phyloP scores from a whole-genome alignment of 2,797 vertebrate species.

The Sphenodon punctatus region DNA sequence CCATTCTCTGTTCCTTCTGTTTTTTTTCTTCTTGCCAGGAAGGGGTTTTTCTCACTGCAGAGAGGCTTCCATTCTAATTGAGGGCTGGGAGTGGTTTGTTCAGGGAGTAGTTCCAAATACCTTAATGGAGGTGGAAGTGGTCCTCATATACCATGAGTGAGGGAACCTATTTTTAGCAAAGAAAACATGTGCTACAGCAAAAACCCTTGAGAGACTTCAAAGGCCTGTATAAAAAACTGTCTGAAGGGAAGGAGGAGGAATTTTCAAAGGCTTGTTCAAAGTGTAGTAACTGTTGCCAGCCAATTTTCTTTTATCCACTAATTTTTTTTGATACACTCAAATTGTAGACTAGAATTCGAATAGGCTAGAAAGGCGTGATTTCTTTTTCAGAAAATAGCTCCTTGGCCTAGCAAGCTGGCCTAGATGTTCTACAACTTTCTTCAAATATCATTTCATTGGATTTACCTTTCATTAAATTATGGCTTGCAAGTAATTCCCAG shows the following conservation, averaged over 20 bases:
- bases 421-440: too few relatives aligned
- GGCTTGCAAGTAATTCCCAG: neutral
- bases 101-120: slow-evolving; percentile 37
- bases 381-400: too few relatives aligned
- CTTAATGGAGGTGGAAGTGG: neutral
- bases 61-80: neutral
- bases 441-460: too few relatives aligned
- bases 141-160: slow-evolving; percentile 25
- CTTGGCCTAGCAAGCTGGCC: too few relatives aligned
- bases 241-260: neutral
- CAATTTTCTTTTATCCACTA: neutral
- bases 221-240: neutral
- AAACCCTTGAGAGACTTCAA: slow-evolving; percentile 6
- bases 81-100: slow-evolving; percentile 15
- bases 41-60: slow-evolving; percentile 14
- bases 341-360: too few relatives aligned
- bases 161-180: neutral
- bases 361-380: too few relatives aligned
- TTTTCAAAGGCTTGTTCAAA: neutral
- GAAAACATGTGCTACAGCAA: slow-evolving; percentile 1
- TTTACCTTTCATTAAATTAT: neutral
- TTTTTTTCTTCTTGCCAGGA: neutral
- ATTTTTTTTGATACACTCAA: neutral
- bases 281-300: neutral
- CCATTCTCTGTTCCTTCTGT: neutral